Conservation (phyloP, 2,113 vertebrate genomes). For the Peromyscus maniculatus region DNA sequence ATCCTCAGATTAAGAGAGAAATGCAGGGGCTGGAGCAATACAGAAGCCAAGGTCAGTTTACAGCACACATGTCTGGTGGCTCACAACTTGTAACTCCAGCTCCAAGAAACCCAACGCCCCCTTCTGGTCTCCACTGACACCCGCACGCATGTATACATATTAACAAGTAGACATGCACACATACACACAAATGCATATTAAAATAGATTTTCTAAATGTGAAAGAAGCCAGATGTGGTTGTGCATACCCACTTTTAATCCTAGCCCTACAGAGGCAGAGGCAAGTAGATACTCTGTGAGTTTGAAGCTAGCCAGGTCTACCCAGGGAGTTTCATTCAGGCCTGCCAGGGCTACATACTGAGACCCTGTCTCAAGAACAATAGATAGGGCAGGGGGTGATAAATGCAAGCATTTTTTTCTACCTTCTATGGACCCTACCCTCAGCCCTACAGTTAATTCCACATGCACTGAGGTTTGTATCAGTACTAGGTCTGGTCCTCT, state of each 20-base stretch:
- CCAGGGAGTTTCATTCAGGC: neutral
- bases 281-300: neutral
- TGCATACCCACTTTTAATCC: neutral
- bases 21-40: neutral
- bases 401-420: neutral
- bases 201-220: neutral
- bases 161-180: neutral
- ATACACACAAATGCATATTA: neutral
- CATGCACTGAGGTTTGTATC: neutral
- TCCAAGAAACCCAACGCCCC: neutral
- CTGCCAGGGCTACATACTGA: too few species aligned
- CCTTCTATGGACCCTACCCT: neutral
- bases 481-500: neutral
- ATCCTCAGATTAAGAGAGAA: neutral
- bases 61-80: neutral
- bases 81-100: neutral
- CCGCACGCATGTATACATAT: neutral
- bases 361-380: neutral
- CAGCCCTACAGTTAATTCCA: neutral
- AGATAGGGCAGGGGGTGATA: neutral
- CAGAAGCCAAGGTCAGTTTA: neutral
- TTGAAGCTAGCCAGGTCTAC: neutral
- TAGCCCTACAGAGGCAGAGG: neutral
- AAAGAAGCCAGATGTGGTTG: neutral
- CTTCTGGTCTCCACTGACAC: neutral